Percentiles rank a stretch among this genome's conserved stretches.
Evolutionary conservation across 2,797 vertebrate species (phyloP).

Genomic region (Amblyraja radiata): DNA sequence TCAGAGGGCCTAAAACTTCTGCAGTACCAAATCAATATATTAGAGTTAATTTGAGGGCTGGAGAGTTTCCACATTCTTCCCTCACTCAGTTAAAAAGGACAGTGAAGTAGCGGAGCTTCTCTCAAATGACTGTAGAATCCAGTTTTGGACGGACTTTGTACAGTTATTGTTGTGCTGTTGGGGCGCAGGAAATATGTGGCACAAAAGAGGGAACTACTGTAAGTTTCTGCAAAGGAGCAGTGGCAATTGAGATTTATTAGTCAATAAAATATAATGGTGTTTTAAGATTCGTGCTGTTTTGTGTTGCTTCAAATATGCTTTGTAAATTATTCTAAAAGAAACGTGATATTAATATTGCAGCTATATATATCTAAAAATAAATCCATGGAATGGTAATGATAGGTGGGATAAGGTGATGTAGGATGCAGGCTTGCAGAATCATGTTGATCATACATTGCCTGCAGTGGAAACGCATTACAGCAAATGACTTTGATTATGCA

Average conservation of each 20-base stretch:
- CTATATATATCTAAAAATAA: neutral
- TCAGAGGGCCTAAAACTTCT: neutral
- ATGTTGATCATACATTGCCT: constrained; percentile 9
- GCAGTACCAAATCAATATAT: neutral
- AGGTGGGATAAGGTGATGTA: constrained; percentile 2
- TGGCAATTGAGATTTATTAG: neutral
- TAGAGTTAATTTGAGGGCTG: neutral
- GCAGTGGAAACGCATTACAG: neutral
- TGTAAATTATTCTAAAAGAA: constrained; percentile 2
- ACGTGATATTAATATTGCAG: neutral
- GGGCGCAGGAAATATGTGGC: neutral
- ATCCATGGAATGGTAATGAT: constrained; percentile 1
- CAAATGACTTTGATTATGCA: neutral
- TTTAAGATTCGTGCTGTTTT: neutral
- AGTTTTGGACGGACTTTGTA: neutral
- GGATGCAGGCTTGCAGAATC: neutral
- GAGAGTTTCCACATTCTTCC: neutral
- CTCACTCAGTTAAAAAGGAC: neutral
- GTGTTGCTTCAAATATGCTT: neutral
- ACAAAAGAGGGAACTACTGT: neutral
- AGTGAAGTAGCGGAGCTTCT: neutral
- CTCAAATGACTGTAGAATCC: neutral
- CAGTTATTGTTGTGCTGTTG: neutral
- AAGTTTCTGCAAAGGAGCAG: neutral
- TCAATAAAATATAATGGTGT: neutral